Evolutionary conservation across 2,113 vertebrate genomes (phyloP).

Genomic region (Donacobius atricapilla): DNA sequence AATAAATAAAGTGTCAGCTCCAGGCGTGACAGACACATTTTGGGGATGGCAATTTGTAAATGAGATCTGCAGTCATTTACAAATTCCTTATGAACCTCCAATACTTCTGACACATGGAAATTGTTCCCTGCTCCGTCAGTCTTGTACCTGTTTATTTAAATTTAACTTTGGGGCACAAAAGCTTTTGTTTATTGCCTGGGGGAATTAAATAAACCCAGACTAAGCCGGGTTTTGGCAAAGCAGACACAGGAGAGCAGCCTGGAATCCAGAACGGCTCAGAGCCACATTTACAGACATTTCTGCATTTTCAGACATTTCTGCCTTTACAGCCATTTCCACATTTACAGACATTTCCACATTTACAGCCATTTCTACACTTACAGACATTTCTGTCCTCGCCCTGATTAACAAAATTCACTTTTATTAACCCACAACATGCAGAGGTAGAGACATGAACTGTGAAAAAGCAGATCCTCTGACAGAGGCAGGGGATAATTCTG

Average conservation of each 20-base stretch:
- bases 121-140: neutral
- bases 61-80: neutral
- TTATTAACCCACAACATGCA: rapidly evolving
- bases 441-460: rapidly evolving
- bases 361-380: neutral
- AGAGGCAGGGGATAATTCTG: neutral
- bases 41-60: neutral
- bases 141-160: neutral
- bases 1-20: neutral
- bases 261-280: neutral
- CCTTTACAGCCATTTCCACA: rapidly evolving
- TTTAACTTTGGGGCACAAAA: neutral
- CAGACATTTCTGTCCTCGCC: neutral
- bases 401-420: neutral
- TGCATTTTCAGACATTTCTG: rapidly evolving
- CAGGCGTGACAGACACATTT: neutral
- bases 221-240: neutral
- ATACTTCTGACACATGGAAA: rapidly evolving
- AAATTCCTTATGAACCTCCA: neutral
- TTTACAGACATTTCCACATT: neutral
- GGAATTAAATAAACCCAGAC: neutral
- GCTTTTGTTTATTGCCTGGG: neutral
- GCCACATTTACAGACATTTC: neutral
- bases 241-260: neutral
- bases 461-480: neutral